phyloP scores from a whole-genome alignment of 2,113 vertebrate genomes.

The Xyrauchen texanus region DNA sequence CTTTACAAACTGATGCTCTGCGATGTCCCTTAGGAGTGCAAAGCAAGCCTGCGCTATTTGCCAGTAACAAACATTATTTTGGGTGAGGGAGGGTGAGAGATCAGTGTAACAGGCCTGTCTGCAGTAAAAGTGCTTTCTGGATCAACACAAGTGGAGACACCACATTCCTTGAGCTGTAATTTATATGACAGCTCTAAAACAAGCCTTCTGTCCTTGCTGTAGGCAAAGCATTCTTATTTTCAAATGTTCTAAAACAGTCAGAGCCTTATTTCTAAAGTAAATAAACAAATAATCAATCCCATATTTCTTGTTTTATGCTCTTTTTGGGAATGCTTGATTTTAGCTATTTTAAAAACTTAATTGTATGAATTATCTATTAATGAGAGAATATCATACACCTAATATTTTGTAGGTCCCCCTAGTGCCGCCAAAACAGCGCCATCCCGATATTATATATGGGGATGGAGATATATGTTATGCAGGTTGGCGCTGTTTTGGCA shows the following conservation, averaged over 20 bases:
- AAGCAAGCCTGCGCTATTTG: conserved; percentile 36
- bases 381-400: too few relatives aligned
- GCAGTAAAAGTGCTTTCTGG: conserved; percentile 27
- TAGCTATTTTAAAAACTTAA: not conserved
- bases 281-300: conserved; percentile 2
- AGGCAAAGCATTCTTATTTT: not conserved
- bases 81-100: conserved; percentile 4
- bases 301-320: not conserved
- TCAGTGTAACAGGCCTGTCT: conserved; percentile 11
- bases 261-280: not conserved
- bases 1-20: not conserved
- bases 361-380: too few relatives aligned
- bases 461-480: too few relatives aligned
- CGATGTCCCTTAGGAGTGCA: not conserved
- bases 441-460: too few relatives aligned
- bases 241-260: not conserved
- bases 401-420: too few relatives aligned
- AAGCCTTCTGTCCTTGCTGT: conserved; percentile 24
- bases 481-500: too few relatives aligned
- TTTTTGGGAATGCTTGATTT: not conserved
- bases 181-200: conserved; percentile 41
- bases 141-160: conserved; percentile 32
- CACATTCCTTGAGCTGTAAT: conserved; percentile 45
- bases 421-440: too few relatives aligned
- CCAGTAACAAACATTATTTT: conserved; percentile 43